Conservation (phyloP, 2,113 vertebrate species). For the Cochlearius cochlearius region DNA sequence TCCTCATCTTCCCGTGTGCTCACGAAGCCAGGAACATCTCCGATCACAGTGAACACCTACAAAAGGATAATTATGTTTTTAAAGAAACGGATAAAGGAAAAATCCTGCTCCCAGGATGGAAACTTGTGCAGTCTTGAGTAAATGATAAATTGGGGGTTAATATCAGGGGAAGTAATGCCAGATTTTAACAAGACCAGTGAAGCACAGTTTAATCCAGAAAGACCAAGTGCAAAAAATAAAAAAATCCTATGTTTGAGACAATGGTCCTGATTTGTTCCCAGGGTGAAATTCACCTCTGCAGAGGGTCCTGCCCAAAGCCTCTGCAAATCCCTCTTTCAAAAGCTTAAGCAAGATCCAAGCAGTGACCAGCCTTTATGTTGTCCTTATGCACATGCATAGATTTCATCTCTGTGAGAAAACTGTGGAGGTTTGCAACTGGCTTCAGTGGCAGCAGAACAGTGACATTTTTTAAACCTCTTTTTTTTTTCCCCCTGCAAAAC, state of each 20-base stretch:
- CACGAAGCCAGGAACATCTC: not conserved
- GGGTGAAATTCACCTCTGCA: not conserved
- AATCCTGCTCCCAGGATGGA: not conserved
- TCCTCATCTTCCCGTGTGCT: constrained; percentile 12
- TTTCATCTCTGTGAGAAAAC: not conserved
- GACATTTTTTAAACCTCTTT: not conserved
- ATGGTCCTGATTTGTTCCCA: not conserved
- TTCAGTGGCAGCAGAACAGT: not conserved
- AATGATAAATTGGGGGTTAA: constrained; percentile 31
- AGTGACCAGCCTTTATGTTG: not conserved
- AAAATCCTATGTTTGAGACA: not conserved
- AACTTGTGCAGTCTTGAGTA: constrained; percentile 14
- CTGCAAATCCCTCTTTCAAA: not conserved
- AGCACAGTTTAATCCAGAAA: not conserved
- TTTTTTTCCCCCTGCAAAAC: not conserved
- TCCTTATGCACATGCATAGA: not conserved
- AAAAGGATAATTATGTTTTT: constrained; percentile 14
- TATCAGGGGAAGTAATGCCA: constrained; percentile 9
- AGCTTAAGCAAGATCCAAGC: not conserved
- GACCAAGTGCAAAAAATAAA: not conserved
- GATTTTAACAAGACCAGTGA: constrained; percentile 18
- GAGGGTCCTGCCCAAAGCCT: not conserved
- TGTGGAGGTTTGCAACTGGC: not conserved
- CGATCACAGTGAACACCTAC: not conserved
- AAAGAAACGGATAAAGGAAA: constrained; percentile 9